phyloP scores from a whole-genome alignment of 2,797 vertebrate species.

The Pangasius macronema region DNA sequence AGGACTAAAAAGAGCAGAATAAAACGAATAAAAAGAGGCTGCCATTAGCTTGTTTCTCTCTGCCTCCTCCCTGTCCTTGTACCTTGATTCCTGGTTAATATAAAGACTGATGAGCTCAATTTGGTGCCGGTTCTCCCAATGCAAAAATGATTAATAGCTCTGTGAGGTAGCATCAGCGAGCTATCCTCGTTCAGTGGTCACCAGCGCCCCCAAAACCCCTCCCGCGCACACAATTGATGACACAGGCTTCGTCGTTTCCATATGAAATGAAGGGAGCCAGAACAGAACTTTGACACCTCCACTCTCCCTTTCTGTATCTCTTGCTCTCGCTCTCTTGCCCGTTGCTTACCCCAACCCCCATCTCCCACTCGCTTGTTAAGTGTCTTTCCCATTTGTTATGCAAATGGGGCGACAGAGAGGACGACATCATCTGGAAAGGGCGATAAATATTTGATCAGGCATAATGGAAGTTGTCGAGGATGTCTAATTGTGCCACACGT shows the following conservation, averaged over 20 bases:
- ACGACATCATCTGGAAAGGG: slow-evolving; percentile 91
- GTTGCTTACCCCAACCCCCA: slow-evolving; percentile 22
- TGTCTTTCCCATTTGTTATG: slow-evolving; percentile 86
- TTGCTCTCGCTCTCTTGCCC: slow-evolving; percentile 46
- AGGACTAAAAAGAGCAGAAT: slow-evolving; percentile 5
- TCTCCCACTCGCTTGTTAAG: slow-evolving; percentile 80
- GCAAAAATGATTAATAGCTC: slow-evolving; percentile 88
- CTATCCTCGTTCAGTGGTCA: slow-evolving; percentile 71
- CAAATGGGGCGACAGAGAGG: slow-evolving; percentile 84
- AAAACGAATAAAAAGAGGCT: slow-evolving; percentile 36
- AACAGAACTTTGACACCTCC: slow-evolving; percentile 63
- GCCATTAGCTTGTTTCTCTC: slow-evolving; percentile 40
- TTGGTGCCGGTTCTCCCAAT: slow-evolving; percentile 80
- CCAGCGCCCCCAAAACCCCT: slow-evolving; percentile 76
- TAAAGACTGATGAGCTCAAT: slow-evolving; percentile 89
- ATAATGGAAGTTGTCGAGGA: slow-evolving; percentile 99
- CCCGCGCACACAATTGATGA: slow-evolving; percentile 86
- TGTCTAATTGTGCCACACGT: slow-evolving; percentile 95
- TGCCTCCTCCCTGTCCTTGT: slow-evolving; percentile 61
- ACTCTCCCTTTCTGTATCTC: slow-evolving; percentile 40
- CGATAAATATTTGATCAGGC: slow-evolving; percentile 99
- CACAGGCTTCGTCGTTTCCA: slow-evolving; percentile 86
- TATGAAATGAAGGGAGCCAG: slow-evolving; percentile 86
- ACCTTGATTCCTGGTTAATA: slow-evolving; percentile 78
- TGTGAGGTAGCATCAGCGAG: slow-evolving; percentile 80